Evolutionary conservation across 2,797 vertebrate genomes (phyloP).

Genomic region (Delichon dasypus): DNA sequence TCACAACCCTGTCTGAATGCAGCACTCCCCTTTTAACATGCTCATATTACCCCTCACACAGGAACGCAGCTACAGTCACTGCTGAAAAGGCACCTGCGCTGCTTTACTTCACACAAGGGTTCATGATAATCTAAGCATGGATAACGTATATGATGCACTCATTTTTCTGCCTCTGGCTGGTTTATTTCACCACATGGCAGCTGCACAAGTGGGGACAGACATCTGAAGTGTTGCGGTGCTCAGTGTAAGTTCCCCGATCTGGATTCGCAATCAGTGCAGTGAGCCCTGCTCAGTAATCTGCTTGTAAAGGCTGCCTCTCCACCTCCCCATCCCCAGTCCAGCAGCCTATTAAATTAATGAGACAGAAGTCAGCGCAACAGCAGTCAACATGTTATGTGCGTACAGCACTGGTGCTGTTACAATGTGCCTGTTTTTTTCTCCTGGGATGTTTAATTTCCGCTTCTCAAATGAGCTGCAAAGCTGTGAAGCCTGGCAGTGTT

Average conservation of each 20-base stretch:
- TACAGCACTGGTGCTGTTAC: conserved; percentile 74
- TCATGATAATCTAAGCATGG: background rate
- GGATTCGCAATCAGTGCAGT: background rate
- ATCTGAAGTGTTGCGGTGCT: background rate
- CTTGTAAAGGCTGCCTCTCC: conserved; percentile 68
- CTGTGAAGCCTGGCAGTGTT: conserved; percentile 81
- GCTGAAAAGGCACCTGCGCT: background rate
- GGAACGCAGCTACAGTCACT: background rate
- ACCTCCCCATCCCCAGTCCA: conserved; percentile 71
- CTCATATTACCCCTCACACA: background rate
- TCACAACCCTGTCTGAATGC: background rate
- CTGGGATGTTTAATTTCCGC: conserved; percentile 95
- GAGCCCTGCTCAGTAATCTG: conserved; percentile 47
- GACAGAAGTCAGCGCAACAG: conserved; percentile 79
- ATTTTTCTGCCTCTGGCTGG: conserved; percentile 7
- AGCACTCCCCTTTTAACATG: background rate
- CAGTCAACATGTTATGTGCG: conserved; percentile 78
- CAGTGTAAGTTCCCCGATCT: background rate
- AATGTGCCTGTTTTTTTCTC: conserved; percentile 80
- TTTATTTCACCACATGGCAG: background rate
- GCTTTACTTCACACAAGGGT: background rate
- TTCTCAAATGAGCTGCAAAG: conserved; percentile 91
- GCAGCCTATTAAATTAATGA: conserved; percentile 91
- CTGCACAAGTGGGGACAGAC: background rate
- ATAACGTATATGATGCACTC: background rate